Percentiles rank a stretch among this genome's conserved stretches.
Evolutionary conservation across 2,113 vertebrate genomes (phyloP).

Genomic region (Dipodomys ordii): DNA sequence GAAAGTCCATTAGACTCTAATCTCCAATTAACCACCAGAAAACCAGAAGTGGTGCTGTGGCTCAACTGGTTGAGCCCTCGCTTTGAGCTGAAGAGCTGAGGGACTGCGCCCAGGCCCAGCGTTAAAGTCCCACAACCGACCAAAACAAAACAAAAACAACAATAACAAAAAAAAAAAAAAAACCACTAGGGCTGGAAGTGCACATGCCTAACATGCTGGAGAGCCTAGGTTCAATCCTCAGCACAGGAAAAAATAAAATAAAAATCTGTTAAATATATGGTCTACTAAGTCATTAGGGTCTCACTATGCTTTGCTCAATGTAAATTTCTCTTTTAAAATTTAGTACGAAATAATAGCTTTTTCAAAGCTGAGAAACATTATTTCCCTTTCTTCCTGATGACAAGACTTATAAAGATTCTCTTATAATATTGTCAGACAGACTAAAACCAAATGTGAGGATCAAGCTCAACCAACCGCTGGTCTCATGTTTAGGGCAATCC

Average conservation of each 20-base stretch:
- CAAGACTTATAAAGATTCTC: neutral
- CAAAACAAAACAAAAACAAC: too few species aligned
- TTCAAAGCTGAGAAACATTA: neutral
- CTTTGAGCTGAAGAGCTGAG: too few species aligned
- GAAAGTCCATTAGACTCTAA: too few species aligned
- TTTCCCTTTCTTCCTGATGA: neutral
- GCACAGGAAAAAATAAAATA: too few species aligned
- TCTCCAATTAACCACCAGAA: too few species aligned
- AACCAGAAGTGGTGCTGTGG: too few species aligned
- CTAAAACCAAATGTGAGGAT: neutral
- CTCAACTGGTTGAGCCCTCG: too few species aligned
- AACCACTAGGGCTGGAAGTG: neutral
- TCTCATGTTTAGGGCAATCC: neutral
- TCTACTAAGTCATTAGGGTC: neutral
- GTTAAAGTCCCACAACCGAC: too few species aligned
- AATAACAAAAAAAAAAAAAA: neutral
- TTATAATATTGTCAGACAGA: neutral
- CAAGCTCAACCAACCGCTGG: too few species aligned
- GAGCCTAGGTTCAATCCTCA: neutral
- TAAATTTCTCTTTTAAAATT: neutral
- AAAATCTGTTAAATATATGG: neutral
- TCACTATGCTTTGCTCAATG: neutral
- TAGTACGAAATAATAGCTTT: neutral
- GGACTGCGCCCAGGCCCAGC: neutral
- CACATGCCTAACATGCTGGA: too few species aligned